Percentiles rank a stretch among this genome's conserved stretches.
Conservation (phyloP, 35 echinoderm and acorn worm species). For the Eucidaris tribuloides region DNA sequence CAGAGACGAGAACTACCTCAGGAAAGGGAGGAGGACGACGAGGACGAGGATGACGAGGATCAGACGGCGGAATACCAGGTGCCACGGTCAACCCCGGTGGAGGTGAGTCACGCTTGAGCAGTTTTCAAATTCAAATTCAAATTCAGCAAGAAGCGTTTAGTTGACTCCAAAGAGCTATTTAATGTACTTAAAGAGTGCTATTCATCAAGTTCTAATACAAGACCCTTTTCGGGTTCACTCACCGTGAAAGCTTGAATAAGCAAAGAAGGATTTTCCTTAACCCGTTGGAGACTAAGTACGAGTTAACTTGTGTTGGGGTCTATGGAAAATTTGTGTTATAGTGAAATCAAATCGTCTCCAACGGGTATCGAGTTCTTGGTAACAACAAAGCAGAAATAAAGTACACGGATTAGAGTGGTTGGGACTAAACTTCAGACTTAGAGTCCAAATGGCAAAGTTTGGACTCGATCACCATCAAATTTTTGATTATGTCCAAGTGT, state of each 20-base stretch:
- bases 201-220: neutral
- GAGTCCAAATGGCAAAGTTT: no score
- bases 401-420: no score
- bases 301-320: no score
- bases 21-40: conserved; percentile 22
- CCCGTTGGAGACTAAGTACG: no score
- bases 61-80: conserved; percentile 73
- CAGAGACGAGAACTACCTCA: neutral
- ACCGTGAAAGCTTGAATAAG: neutral
- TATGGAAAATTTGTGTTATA: no score
- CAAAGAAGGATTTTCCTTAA: no score
- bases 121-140: neutral
- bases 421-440: no score
- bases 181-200: neutral
- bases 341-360: no score
- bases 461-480: no score
- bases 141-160: neutral
- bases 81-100: conserved; percentile 60
- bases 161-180: neutral
- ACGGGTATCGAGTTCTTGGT: neutral
- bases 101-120: neutral
- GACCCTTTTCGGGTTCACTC: neutral
- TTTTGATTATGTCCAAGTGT: no score
- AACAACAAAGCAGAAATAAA: no score
- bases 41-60: conserved; percentile 71